Evolutionary conservation across 2,888 invertebrate genomes (phyloP).

Genomic region (Tenthredo notha): DNA sequence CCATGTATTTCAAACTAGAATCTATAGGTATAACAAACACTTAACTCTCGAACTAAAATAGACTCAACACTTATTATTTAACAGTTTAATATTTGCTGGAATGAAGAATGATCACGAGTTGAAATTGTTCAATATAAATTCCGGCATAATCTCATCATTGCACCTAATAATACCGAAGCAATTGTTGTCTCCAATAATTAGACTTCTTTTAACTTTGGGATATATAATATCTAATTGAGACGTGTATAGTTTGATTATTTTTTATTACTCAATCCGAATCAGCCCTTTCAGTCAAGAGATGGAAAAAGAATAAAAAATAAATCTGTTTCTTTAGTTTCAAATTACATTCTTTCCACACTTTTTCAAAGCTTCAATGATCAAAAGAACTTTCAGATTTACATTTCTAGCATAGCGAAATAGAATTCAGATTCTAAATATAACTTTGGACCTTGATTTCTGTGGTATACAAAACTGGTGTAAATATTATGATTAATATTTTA

Average conservation of each 20-base stretch:
- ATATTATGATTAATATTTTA: constrained; percentile 63
- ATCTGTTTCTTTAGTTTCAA: not conserved
- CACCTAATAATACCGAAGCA: not conserved
- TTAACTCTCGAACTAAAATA: constrained; percentile 7
- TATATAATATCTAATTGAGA: not conserved
- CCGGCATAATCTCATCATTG: not conserved
- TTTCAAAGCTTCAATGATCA: constrained; percentile 8
- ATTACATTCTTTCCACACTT: not conserved
- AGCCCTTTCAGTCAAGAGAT: not conserved
- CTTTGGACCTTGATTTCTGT: constrained; percentile 57
- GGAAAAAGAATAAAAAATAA: no score
- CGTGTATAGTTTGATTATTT: not conserved
- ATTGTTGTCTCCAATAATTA: not conserved
- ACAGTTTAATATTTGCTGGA: constrained; percentile 10
- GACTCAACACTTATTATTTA: constrained; percentile 23
- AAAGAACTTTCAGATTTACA: not conserved
- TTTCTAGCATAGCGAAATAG: constrained; percentile 5
- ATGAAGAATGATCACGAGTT: not conserved
- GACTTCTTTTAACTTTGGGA: not conserved
- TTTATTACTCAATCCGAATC: not conserved
- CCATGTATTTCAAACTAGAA: not conserved
- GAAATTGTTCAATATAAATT: not conserved
- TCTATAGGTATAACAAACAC: not conserved
- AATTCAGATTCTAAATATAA: constrained; percentile 59
- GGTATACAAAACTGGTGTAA: constrained; percentile 58